Evolutionary conservation across 37 sponge, comb jelly and placozoan genomes (phyloP).

Genomic region (Hormiphora californensis): DNA sequence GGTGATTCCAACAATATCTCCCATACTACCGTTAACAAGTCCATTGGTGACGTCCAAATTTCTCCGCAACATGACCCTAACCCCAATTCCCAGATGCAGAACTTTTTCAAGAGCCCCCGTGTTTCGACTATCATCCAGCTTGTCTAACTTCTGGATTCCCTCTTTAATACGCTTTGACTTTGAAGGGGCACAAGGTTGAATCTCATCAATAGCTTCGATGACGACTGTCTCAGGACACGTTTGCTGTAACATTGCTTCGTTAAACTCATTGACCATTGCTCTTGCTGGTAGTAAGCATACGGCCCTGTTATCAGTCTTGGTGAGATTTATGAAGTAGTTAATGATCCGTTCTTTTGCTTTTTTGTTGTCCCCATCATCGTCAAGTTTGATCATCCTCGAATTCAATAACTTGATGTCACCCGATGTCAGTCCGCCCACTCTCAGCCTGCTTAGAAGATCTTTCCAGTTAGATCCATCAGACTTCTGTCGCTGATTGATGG

Average conservation of each 20-base stretch:
- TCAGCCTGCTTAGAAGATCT: not conserved
- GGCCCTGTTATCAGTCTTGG: not conserved
- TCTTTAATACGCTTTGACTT: not conserved
- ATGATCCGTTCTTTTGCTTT: not conserved
- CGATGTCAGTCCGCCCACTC: not conserved
- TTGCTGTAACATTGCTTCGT: slow-evolving; percentile 41
- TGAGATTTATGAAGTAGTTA: not conserved
- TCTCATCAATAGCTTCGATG: slow-evolving; percentile 55
- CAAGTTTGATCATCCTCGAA: not conserved
- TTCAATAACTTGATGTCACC: not conserved
- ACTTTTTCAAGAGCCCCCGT: slow-evolving; percentile 62
- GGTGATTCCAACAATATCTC: slow-evolving; percentile 29
- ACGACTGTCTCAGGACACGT: not conserved
- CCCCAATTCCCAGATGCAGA: slow-evolving; percentile 59
- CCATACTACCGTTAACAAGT: slow-evolving; percentile 66
- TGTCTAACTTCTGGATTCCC: slow-evolving; percentile 57
- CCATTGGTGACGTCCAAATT: slow-evolving; percentile 58
- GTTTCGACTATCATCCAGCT: slow-evolving; percentile 65
- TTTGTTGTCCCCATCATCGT: too few species aligned
- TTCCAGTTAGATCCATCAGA: not conserved
- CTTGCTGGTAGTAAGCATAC: slow-evolving; percentile 63
- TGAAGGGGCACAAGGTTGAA: slow-evolving; percentile 22
- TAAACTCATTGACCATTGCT: slow-evolving; percentile 54
- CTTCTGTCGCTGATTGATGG: slow-evolving; percentile 68
- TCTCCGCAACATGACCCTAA: slow-evolving; percentile 64